Percentiles rank a stretch among this genome's conserved stretches.
Conservation (phyloP, 2,797 vertebrate species). For the Semotilus atromaculatus region DNA sequence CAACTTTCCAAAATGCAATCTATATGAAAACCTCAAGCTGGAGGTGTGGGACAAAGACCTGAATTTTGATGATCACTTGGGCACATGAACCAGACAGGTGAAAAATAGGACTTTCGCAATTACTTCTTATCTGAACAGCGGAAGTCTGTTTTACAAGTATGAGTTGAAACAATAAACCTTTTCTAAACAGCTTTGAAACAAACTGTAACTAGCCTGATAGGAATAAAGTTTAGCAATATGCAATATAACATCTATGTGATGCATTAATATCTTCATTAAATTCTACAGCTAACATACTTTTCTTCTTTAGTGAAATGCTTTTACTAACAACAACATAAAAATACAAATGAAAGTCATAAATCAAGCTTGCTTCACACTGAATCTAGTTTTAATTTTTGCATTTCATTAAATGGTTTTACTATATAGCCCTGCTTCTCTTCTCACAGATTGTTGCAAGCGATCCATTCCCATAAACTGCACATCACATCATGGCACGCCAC, state of each 20-base stretch:
- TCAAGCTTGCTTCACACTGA: background rate
- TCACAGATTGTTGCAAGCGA: too few relatives aligned
- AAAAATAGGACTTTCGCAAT: background rate
- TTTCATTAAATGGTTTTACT: too few relatives aligned
- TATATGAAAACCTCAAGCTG: background rate
- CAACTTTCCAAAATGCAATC: too few relatives aligned
- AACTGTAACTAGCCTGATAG: background rate
- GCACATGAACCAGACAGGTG: slow-evolving; percentile 48
- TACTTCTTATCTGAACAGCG: background rate
- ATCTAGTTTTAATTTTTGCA: background rate
- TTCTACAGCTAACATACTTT: background rate
- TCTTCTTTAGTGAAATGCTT: background rate
- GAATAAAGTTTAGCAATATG: background rate
- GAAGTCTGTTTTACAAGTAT: background rate
- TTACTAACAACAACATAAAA: background rate
- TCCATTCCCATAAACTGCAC: too few relatives aligned
- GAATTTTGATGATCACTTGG: slow-evolving; percentile 48
- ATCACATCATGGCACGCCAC: too few relatives aligned
- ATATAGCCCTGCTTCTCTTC: too few relatives aligned
- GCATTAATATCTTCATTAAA: background rate
- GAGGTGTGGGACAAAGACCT: slow-evolving; percentile 57
- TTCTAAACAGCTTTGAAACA: background rate
- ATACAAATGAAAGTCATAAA: too few relatives aligned
- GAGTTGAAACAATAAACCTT: background rate
- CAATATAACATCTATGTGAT: background rate